Evolutionary conservation across 92 coral and sea anemone genomes (phyloP).

Genomic region (Epizoanthus fatuus): DNA sequence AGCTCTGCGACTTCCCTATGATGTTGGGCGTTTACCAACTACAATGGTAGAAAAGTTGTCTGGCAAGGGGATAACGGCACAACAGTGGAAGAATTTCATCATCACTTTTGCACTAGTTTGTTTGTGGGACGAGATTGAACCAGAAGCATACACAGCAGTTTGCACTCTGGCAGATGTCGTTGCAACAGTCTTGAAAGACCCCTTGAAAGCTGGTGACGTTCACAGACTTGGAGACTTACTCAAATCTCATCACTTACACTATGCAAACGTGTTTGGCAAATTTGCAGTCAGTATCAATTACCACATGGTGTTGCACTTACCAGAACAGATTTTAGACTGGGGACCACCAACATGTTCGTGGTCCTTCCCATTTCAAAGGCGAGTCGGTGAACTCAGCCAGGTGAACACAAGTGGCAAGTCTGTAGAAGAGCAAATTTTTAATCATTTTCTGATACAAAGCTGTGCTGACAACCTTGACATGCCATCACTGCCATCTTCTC

Average conservation of each 20-base stretch:
- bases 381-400: slow-evolving; percentile 38
- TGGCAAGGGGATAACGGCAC: slow-evolving; percentile 38
- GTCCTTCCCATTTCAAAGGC: slow-evolving; percentile 49
- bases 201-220: slow-evolving; percentile 4
- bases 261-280: slow-evolving; percentile 29
- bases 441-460: slow-evolving; percentile 3
- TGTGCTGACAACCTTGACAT: slow-evolving; percentile 25
- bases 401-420: slow-evolving; percentile 45
- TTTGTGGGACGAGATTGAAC: slow-evolving; percentile 12
- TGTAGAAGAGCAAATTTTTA: slow-evolving; percentile 47
- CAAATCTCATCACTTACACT: slow-evolving; percentile 28
- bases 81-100: slow-evolving; percentile 18
- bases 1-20: slow-evolving; percentile 47
- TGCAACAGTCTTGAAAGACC: slow-evolving; percentile 14
- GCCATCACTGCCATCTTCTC: slow-evolving; percentile 5
- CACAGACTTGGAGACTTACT: slow-evolving; percentile 3
- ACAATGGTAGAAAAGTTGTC: slow-evolving; percentile 28
- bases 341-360: slow-evolving; percentile 52
- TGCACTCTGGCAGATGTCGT: slow-evolving; percentile 36
- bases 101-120: slow-evolving; percentile 25
- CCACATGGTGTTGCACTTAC: slow-evolving; percentile 57
- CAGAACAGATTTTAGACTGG: slow-evolving; percentile 38
- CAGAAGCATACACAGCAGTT: slow-evolving; percentile 29
- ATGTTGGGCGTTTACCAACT: slow-evolving; percentile 51
- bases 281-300: slow-evolving; percentile 44